Conservation (phyloP, 1,140 invertebrate species). For the Aphaenogaster rudis region DNA sequence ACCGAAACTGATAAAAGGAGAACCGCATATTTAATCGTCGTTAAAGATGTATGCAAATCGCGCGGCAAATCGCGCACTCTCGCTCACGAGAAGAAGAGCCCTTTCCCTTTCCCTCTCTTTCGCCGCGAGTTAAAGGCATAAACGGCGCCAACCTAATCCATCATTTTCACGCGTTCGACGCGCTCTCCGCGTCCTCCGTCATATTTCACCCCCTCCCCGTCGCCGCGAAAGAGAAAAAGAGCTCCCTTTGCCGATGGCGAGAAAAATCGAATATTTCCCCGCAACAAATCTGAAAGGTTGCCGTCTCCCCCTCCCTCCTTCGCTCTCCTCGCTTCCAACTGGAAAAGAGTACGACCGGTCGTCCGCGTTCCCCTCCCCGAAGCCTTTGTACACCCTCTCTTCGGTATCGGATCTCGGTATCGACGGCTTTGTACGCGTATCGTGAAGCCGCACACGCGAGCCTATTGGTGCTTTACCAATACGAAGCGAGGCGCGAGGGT, state of each 20-base stretch:
- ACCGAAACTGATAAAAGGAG: neutral
- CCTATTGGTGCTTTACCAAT: slow-evolving; percentile 37
- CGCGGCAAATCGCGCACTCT: neutral
- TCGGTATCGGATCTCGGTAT: slow-evolving; percentile 21
- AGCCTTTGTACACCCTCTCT: neutral
- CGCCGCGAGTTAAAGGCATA: slow-evolving; percentile 5
- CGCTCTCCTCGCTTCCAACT: neutral
- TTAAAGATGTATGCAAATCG: neutral
- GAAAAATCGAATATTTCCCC: slow-evolving; percentile 46
- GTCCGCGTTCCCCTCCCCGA: neutral
- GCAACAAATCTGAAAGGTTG: slow-evolving; percentile 52
- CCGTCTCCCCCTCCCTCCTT: neutral
- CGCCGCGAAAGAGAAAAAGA: slow-evolving; percentile 16
- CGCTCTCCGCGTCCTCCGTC: neutral
- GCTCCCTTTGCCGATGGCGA: slow-evolving; percentile 16
- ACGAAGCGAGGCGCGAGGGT: neutral
- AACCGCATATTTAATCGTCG: neutral
- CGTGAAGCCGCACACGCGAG: slow-evolving; percentile 33
- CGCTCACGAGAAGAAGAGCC: neutral
- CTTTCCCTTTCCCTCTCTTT: neutral
- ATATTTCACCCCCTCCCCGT: slow-evolving; percentile 13
- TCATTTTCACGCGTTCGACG: slow-evolving; percentile 51
- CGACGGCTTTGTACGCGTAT: slow-evolving; percentile 45
- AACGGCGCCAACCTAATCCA: slow-evolving; percentile 40
- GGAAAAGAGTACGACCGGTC: slow-evolving; percentile 14